A percentile compares a stretch with the other conserved stretches of the same genome.
phyloP scores from a whole-genome alignment of 2,797 vertebrate genomes.

The Crenichthys baileyi region DNA sequence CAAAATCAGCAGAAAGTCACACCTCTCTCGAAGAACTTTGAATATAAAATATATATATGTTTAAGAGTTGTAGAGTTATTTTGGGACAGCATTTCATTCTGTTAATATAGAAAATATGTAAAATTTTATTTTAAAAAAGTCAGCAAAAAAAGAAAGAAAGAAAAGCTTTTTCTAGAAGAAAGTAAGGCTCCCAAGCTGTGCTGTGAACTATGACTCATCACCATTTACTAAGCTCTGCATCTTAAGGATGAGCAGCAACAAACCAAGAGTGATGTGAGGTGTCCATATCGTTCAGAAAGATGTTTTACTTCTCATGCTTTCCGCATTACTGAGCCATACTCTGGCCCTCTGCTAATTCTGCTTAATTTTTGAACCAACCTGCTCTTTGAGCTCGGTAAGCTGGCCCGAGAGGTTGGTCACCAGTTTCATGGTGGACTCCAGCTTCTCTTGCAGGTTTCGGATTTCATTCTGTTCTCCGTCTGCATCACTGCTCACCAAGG shows the following conservation, averaged over 20 bases:
- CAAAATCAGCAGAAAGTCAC: slow-evolving; percentile 22
- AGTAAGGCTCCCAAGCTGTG: slow-evolving; percentile 46
- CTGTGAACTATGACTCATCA: slow-evolving; percentile 65
- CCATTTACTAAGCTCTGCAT: slow-evolving; percentile 60
- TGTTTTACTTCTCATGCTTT: neutral
- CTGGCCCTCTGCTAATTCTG: neutral
- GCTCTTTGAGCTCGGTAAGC: slow-evolving; percentile 96
- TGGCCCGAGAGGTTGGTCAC: slow-evolving; percentile 95
- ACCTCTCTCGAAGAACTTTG: neutral
- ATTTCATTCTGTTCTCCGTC: slow-evolving; percentile 99
- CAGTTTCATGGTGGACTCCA: slow-evolving; percentile 97
- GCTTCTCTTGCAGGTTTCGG: slow-evolving; percentile 95
- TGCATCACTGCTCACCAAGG: slow-evolving; percentile 94
- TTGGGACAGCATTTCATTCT: neutral
- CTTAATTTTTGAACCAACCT: slow-evolving; percentile 79
- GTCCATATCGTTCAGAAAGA: slow-evolving; percentile 1
- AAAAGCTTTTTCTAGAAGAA: slow-evolving; percentile 44
- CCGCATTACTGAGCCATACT: neutral
- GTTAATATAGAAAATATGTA: neutral
- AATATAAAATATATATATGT: neutral
- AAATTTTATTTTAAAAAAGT: neutral
- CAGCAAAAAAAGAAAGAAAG: slow-evolving; percentile 40
- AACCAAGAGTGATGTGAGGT: slow-evolving; percentile 15
- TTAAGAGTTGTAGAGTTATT: neutral
- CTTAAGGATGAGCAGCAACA: slow-evolving; percentile 50